Evolutionary conservation across 2,113 vertebrate species (phyloP).

Genomic region (Plectropomus leopardus): DNA sequence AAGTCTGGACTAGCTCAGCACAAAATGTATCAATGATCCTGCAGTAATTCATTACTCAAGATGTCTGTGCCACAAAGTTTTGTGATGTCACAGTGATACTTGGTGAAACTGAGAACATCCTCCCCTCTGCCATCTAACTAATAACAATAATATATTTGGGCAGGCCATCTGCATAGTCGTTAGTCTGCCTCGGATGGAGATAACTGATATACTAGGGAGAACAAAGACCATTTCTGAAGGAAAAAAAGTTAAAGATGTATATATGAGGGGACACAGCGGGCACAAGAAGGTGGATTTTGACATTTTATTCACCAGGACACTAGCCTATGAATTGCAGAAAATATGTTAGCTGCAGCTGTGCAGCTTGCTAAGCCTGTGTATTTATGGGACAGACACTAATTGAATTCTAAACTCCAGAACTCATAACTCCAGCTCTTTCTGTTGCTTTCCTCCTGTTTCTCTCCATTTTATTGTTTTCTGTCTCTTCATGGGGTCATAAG

Average conservation of each 20-base stretch:
- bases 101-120: too few relatives aligned
- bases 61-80: too few relatives aligned
- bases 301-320: too few relatives aligned
- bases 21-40: neutral
- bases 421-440: too few relatives aligned
- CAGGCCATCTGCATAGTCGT: neutral
- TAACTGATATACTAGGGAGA: neutral
- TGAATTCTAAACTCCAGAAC: too few relatives aligned
- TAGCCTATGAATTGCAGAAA: too few relatives aligned
- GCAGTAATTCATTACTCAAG: neutral
- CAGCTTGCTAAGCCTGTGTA: too few relatives aligned
- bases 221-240: neutral
- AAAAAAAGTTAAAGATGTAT: too few relatives aligned
- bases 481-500: neutral
- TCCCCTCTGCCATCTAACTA: neutral
- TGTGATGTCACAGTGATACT: too few relatives aligned
- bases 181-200: neutral
- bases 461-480: neutral
- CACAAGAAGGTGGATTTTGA: too few relatives aligned
- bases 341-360: neutral
- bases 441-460: neutral
- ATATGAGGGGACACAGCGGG: too few relatives aligned
- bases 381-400: too few relatives aligned
- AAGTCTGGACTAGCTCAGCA: conserved; percentile 13
- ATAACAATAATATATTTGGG: neutral